These are phyloP conservation scores for Diachasmimorpha longicaudata DNA, from an alignment of 1,140 invertebrate genomes.

Conservation along the genomic window DNA sequence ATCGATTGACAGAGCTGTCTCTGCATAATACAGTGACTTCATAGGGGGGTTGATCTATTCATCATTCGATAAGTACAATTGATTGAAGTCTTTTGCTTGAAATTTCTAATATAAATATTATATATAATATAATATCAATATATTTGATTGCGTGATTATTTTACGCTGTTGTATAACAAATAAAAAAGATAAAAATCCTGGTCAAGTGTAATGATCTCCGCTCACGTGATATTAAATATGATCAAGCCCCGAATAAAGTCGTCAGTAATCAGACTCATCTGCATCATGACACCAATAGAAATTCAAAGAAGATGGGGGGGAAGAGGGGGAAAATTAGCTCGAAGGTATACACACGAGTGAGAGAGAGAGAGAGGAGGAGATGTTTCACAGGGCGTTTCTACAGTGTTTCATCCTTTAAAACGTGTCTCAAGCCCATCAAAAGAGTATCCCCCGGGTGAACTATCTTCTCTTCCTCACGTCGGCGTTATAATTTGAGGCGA, in stretches of 20 bases:
- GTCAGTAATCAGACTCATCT: neutral
- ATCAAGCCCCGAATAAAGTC: neutral
- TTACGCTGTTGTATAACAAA: too few relatives aligned
- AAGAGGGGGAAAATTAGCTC: neutral
- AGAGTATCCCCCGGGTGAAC: constrained; percentile 39
- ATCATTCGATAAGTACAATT: neutral
- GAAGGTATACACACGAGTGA: constrained; percentile 19
- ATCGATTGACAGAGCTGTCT: constrained; percentile 17
- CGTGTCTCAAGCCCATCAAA: constrained; percentile 54
- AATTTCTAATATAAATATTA: neutral
- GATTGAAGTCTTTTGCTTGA: neutral
- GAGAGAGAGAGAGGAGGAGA: too few relatives aligned
- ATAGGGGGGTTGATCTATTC: neutral
- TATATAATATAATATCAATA: too few relatives aligned
- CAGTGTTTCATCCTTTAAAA: constrained; percentile 39
- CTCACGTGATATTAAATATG: neutral
- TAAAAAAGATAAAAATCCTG: too few relatives aligned
- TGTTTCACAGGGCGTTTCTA: neutral
- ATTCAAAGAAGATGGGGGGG: neutral
- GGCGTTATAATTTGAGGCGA: constrained; percentile 62
- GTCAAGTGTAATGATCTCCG: neutral
- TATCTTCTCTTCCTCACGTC: constrained; percentile 27
- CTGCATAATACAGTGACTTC: neutral
- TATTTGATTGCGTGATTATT: too few relatives aligned
- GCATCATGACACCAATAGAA: constrained; percentile 3